Evolutionary conservation across 2,888 invertebrate genomes (phyloP), one percentile per base, ranked within the genome.

Genomic region (Dione juno): DNA sequence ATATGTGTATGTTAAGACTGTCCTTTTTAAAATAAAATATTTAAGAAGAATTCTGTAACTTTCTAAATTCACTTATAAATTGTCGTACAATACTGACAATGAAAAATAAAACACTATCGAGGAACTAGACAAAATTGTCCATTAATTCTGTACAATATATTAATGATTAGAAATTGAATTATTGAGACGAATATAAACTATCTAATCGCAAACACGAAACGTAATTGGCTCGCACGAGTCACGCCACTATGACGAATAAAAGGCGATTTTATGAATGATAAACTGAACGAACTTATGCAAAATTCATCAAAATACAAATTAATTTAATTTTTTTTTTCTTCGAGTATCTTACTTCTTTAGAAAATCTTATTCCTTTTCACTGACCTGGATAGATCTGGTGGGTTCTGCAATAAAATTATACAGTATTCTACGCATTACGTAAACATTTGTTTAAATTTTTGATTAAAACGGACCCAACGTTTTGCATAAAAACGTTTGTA

Each of bases 221-320:
- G 73, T 87, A 86, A 92, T 91, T 92, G 91, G 90, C 80, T 83
- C 80, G 77, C 78, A 83, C 77, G 78, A 84, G 84, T 92, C 92
- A 92, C 91, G 92, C 92, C 92, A 92, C 88, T 78, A 73, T 84
- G 85, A 87, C 88, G 88, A 87, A 84, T 84, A 79, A 81, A 81
- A 82, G 75, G 79, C 81, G 80, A 71, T 80, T 82, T 81, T 78
- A 78, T 80, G 78, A 79, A 76, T 79, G 76, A 73, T 57, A 57
- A 57, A 40, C 75, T 83, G 87, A 84, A 89, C 87, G 88, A 88
- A 87, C 86, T 72, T 68, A 63, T 67, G 57, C 57, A 57, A 57
- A 6, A 57, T 40, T 57, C 2, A 11, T 57, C 7, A 40, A 57
- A 37, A 37, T 10, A 35, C 0, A 37, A 37, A 37, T 37, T 0